A percentile compares a stretch with the other conserved stretches of the same genome.
Conservation (phyloP, 2,797 vertebrate genomes). For the Parotocinclus haroldoi region DNA sequence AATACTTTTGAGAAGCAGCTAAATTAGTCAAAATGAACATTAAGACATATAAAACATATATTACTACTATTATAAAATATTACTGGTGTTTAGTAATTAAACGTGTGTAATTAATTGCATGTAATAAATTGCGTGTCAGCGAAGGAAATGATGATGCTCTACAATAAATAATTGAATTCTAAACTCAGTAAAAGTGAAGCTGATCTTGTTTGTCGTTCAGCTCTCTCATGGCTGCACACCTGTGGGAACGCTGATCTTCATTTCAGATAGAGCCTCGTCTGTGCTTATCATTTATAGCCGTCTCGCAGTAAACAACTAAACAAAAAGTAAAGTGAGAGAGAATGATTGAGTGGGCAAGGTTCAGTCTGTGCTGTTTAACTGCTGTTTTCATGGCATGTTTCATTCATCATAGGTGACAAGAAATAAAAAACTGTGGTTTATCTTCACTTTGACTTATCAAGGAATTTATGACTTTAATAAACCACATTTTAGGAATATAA, state of each 20-base stretch:
- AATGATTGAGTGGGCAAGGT: conserved; percentile 28
- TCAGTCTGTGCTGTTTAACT: conserved; percentile 39
- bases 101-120: too few relatives aligned
- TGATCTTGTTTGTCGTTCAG: conserved; percentile 33
- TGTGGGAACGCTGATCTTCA: conserved; percentile 76
- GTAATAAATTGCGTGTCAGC: too few relatives aligned
- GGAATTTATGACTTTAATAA: not conserved
- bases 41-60: too few relatives aligned
- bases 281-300: conserved; percentile 81
- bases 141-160: too few relatives aligned
- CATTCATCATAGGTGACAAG: not conserved
- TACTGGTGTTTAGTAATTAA: too few relatives aligned
- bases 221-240: conserved; percentile 68
- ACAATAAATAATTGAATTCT: too few relatives aligned
- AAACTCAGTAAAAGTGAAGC: too few relatives aligned
- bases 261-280: conserved; percentile 75
- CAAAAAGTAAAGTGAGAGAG: conserved; percentile 60
- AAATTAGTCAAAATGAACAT: too few relatives aligned
- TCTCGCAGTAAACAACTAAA: conserved; percentile 76
- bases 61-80: too few relatives aligned
- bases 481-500: not conserved
- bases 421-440: conserved; percentile 53
- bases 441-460: not conserved
- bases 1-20: too few relatives aligned
- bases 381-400: conserved; percentile 7